phyloP scores from a whole-genome alignment of 2,113 vertebrate genomes.

The Coregonus clupeaformis region DNA sequence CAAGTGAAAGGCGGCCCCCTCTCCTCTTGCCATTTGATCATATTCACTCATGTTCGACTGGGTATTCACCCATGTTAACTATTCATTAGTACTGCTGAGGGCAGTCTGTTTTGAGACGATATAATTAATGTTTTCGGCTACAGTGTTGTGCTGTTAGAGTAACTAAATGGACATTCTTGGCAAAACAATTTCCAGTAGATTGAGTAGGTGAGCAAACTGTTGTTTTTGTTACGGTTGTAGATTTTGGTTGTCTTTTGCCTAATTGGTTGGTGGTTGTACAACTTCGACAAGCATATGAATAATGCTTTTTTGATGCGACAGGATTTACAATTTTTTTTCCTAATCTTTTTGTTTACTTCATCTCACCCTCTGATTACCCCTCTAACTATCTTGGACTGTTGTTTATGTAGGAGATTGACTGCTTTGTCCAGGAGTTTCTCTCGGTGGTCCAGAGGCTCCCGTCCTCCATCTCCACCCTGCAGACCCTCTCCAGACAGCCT shows the following conservation, averaged over 20 bases:
- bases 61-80: constrained; percentile 16
- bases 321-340: neutral
- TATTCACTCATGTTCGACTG: constrained; percentile 47
- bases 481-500: constrained; percentile 52
- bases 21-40: constrained; percentile 34
- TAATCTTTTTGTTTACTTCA: neutral
- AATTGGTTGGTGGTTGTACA: neutral
- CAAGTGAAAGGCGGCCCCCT: constrained; percentile 59
- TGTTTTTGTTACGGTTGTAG: neutral
- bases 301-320: neutral
- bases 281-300: neutral
- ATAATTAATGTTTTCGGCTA: neutral
- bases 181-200: neutral
- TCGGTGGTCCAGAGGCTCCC: constrained; percentile 69
- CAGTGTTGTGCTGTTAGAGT: neutral
- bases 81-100: constrained; percentile 18
- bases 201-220: neutral
- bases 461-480: constrained; percentile 57
- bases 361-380: neutral
- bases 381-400: neutral
- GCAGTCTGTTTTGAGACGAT: constrained; percentile 17
- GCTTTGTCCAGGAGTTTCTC: constrained; percentile 67
- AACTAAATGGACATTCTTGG: neutral
- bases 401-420: constrained; percentile 65
- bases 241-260: neutral